Base-by-base conservation (phyloP, 2,797 vertebrate genomes). In the Catharus ustulatus region DNA sequence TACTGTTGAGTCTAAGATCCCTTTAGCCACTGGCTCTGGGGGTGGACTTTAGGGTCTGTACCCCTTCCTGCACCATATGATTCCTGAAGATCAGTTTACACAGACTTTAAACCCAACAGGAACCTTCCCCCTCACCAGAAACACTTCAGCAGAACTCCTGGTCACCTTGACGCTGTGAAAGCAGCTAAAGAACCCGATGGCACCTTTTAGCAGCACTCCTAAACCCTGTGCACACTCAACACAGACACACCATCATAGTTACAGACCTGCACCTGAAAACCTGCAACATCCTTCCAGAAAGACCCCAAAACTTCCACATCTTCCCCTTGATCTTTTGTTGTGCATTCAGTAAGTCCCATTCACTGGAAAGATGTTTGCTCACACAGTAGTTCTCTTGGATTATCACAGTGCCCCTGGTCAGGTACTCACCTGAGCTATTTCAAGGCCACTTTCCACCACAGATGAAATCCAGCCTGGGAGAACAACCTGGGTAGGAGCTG, bases 391-490 rank as follows among this genome's bases (percentile, higher is more conserved):
- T 81, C 13, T 61, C 32, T 64, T 54, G 68, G 38, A 27, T 59
- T 57, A 24, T 26, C 34, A 27, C 9, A 22, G 15, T 49, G 17
- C 5, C 16, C 13, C 63, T 58, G 76, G 55, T 32, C 46, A 62
- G 51, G 48, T 11, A 34, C 26, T 46, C 15, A 55, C 15, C 10
- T 71, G 36, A 76, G 51, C 23, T 49, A 45, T 40, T 90, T 72
- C 0, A 0, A 66, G n/a, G 8, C 19, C 16, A 7, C 27, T 9
- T 17, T 54, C 30, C 23, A 42, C 22, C 64, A 54, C 15, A 48
- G 77, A 71, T 55, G 36, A 85, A 83, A 21, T 51, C 72, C 79
- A 85, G 5, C 27, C 57, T 72, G 36, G 66, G 77, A 76, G 36
- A 94, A 15, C 32, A 71, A 15, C 3, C 26, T 27, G 11, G 6